A percentile compares a stretch with the other conserved stretches of the same genome.
Evolutionary conservation across 2,797 vertebrate species (phyloP).

Genomic region (Scarus forsteni): DNA sequence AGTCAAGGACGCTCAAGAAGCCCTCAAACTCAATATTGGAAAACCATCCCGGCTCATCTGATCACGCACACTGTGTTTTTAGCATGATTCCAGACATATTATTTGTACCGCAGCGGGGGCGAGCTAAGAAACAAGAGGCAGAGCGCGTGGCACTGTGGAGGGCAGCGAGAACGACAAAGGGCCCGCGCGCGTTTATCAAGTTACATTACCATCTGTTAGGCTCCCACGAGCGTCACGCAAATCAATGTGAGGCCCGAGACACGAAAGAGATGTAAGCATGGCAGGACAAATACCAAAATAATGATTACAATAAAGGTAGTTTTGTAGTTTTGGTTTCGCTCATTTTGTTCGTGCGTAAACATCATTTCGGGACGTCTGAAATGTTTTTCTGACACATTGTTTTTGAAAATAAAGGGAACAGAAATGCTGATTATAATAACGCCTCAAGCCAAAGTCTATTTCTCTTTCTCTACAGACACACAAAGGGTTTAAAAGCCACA

Average conservation of each 20-base stretch:
- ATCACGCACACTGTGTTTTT: constrained; percentile 13
- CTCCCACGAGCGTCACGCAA: constrained; percentile 63
- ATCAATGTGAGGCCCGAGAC: constrained; percentile 66
- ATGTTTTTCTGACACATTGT: no score
- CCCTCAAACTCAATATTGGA: constrained; percentile 21
- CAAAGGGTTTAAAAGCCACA: no score
- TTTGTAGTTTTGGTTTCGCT: neutral
- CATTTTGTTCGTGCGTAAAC: constrained; percentile 1
- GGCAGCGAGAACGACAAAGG: constrained; percentile 60
- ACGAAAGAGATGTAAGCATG: neutral
- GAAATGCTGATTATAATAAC: constrained; percentile 19
- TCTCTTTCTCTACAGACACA: neutral
- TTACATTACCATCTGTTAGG: constrained; percentile 78
- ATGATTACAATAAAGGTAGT: neutral
- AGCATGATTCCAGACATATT: constrained; percentile 39
- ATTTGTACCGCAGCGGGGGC: constrained; percentile 44
- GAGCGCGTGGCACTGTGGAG: constrained; percentile 50
- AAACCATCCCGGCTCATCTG: constrained; percentile 8
- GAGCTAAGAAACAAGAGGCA: constrained; percentile 31
- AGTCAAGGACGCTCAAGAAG: constrained; percentile 23
- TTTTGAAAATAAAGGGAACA: constrained; percentile 35
- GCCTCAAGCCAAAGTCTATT: constrained; percentile 42
- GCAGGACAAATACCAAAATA: no score
- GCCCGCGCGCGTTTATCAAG: constrained; percentile 77
- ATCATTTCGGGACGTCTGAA: constrained; percentile 37